Evolutionary conservation across 2,113 vertebrate species (phyloP).

Genomic region (Sinosuthora webbiana): DNA sequence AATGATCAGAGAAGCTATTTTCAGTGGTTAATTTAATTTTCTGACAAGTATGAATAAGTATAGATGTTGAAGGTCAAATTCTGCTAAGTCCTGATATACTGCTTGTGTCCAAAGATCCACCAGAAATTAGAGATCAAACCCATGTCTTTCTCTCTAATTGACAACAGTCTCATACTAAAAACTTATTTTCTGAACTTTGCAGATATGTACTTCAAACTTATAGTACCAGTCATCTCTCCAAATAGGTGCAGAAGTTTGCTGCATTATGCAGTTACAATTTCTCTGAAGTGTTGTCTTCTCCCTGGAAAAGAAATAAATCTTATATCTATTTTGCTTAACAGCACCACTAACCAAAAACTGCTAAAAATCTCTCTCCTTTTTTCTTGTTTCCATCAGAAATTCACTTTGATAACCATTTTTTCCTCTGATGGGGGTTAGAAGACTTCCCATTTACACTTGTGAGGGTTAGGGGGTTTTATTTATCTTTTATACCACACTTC

Average conservation of each 20-base stretch:
- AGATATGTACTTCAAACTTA: neutral
- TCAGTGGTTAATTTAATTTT: slow-evolving; percentile 40
- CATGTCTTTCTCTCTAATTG: neutral
- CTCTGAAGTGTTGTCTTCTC: fast-evolving
- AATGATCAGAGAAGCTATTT: slow-evolving; percentile 27
- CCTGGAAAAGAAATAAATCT: neutral
- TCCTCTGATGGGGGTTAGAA: fast-evolving
- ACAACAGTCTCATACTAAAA: neutral
- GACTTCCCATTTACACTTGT: neutral
- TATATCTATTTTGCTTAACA: neutral
- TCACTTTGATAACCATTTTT: neutral
- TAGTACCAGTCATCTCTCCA: neutral
- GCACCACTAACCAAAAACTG: neutral
- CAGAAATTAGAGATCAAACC: neutral
- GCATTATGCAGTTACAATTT: neutral
- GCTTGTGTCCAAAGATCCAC: neutral
- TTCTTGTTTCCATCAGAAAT: neutral
- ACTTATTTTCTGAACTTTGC: neutral
- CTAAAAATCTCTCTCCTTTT: fast-evolving
- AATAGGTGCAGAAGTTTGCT: neutral
- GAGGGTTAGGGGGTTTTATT: neutral
- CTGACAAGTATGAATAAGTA: neutral
- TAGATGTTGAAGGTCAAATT: neutral
- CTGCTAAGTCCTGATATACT: neutral
- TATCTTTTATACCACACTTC: neutral